A percentile compares a stretch with the other conserved stretches of the same genome.
Conservation (phyloP, 64 coral and sea anemone genomes). For the Catalaphyllia jardinei region DNA sequence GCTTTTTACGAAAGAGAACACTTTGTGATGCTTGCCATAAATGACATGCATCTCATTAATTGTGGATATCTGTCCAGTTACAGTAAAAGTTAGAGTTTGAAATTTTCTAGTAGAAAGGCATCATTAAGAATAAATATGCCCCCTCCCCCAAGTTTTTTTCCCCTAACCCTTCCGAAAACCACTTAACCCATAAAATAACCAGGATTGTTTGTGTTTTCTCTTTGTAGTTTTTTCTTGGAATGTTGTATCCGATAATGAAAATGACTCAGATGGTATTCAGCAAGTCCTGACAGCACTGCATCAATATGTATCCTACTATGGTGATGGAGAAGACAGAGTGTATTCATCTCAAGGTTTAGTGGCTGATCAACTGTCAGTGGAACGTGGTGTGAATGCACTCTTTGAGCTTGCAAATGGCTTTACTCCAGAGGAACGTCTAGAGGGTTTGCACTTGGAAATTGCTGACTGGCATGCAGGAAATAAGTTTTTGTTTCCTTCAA, state of each 20-base stretch:
- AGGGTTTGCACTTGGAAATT: constrained; percentile 37
- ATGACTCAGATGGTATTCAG: constrained; percentile 48
- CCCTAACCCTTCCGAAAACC: no score
- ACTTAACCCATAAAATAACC: no score
- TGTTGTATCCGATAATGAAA: constrained; percentile 56
- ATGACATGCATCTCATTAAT: no score
- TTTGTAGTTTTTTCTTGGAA: constrained; percentile 41
- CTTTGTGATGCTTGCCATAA: no score
- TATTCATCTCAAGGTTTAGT: constrained; percentile 47
- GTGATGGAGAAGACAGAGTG: constrained; percentile 26
- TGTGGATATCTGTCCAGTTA: no score
- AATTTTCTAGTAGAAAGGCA: no score
- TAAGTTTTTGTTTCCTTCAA: neutral
- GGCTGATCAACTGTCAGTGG: constrained; percentile 57
- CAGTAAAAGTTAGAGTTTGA: no score
- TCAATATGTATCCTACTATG: constrained; percentile 45
- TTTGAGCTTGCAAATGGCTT: constrained; percentile 39
- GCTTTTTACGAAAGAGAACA: no score
- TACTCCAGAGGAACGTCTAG: constrained; percentile 37
- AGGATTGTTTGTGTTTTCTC: constrained; percentile 4
- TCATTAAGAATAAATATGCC: no score
- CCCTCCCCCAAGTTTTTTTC: no score
- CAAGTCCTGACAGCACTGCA: constrained; percentile 46
- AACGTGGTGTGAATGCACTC: constrained; percentile 49
- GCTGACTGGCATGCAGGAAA: constrained; percentile 52